phyloP scores from a whole-genome alignment of 2,888 invertebrate species.

The Tribolium freemani region DNA sequence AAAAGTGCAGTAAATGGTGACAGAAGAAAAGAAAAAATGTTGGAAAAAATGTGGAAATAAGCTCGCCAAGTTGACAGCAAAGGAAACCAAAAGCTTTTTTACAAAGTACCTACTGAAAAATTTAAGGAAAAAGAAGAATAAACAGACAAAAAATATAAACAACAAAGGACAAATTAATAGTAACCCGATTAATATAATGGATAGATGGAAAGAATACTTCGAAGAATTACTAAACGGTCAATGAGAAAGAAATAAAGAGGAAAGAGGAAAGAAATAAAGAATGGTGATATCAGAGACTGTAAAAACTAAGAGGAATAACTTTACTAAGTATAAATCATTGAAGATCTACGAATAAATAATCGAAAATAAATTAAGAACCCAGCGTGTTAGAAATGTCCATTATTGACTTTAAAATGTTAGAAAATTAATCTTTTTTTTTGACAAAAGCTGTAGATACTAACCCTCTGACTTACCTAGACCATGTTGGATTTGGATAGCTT shows the following conservation, averaged over 20 bases:
- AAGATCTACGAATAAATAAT: too few species aligned
- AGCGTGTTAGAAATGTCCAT: too few species aligned
- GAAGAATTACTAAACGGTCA: neutral
- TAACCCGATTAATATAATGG: neutral
- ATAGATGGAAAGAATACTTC: constrained; percentile 2
- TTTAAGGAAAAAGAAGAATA: neutral
- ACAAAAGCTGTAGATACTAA: too few species aligned
- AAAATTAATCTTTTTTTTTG: too few species aligned
- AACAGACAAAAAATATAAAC: neutral
- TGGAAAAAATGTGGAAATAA: constrained; percentile 15
- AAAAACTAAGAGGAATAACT: too few species aligned
- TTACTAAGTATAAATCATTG: too few species aligned
- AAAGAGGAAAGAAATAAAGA: too few species aligned
- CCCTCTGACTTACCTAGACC: too few species aligned
- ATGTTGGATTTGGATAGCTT: too few species aligned
- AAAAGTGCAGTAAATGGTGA: neutral
- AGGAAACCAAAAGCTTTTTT: constrained; percentile 10
- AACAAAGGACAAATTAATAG: neutral
- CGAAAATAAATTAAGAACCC: too few species aligned
- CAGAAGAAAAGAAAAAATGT: neutral
- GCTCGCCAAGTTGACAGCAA: neutral
- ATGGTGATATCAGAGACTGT: too few species aligned
- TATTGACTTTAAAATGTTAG: too few species aligned
- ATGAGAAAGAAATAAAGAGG: neutral
- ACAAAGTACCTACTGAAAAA: neutral